Percentiles rank a stretch among this genome's conserved stretches.
Conservation (phyloP, 2,797 vertebrate genomes). For the Echiichthys vipera region DNA sequence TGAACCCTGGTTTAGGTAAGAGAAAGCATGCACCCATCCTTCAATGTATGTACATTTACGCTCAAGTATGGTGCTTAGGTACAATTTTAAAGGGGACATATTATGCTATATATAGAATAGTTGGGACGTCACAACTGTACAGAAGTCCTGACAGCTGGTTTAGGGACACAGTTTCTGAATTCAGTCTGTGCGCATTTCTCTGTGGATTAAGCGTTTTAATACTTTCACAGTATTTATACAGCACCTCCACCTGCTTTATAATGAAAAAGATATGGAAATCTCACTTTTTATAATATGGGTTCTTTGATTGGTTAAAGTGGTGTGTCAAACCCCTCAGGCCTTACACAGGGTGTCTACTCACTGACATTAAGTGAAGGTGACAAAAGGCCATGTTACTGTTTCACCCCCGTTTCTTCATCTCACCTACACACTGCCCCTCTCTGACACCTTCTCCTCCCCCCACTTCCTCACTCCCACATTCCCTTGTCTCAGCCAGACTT, state of each 20-base stretch:
- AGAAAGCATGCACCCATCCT: neutral
- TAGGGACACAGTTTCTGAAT: too few species aligned
- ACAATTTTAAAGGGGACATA: too few species aligned
- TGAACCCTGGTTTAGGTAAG: conserved; percentile 75
- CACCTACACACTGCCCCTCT: conserved; percentile 1
- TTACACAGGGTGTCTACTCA: neutral
- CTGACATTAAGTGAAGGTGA: conserved; percentile 39
- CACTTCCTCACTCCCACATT: conserved; percentile 25
- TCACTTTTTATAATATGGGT: too few species aligned
- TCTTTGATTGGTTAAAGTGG: conserved; percentile 10
- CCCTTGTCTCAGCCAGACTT: conserved; percentile 52
- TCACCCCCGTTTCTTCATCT: conserved; percentile 32
- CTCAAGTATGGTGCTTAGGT: neutral
- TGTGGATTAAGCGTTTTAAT: too few species aligned
- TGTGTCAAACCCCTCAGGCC: neutral
- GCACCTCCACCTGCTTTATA: too few species aligned
- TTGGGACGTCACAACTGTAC: too few species aligned
- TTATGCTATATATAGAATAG: too few species aligned
- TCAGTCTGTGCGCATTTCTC: too few species aligned
- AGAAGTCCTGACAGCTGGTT: too few species aligned
- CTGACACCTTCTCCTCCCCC: conserved; percentile 25
- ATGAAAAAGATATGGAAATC: too few species aligned
- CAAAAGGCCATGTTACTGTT: conserved; percentile 4
- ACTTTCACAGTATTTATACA: too few species aligned
- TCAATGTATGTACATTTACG: neutral